A percentile compares a stretch with the other conserved stretches of the same genome.
Evolutionary conservation across 37 sponge, comb jelly and placozoan genomes (phyloP).

Genomic region (Spongia lamella): DNA sequence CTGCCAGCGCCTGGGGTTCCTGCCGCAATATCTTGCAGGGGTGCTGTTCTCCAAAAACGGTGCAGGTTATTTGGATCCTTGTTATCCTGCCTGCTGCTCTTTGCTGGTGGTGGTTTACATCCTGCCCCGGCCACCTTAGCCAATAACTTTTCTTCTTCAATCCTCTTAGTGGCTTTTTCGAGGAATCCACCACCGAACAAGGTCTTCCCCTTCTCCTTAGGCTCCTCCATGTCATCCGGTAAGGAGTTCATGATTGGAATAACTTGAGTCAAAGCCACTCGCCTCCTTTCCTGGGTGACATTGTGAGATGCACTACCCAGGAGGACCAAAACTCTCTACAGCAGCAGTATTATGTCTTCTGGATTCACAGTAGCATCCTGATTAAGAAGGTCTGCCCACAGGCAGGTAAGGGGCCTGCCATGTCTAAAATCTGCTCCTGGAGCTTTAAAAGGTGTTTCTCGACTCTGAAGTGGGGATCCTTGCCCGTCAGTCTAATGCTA

Average conservation of each 20-base stretch:
- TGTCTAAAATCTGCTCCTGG: too few relatives aligned
- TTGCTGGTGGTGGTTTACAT: neutral
- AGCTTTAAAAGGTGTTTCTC: too few relatives aligned
- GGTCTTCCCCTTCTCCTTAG: neutral
- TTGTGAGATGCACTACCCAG: conserved; percentile 2
- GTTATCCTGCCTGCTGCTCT: neutral
- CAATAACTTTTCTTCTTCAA: neutral
- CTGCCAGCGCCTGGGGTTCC: neutral
- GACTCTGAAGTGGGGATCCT: too few relatives aligned
- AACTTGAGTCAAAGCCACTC: neutral
- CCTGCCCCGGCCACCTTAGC: neutral
- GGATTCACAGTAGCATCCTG: conserved; percentile 32
- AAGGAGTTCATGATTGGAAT: neutral
- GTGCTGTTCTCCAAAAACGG: conserved; percentile 1
- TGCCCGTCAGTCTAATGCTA: too few relatives aligned
- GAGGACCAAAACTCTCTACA: conserved; percentile 18
- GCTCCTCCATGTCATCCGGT: neutral
- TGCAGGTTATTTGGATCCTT: neutral
- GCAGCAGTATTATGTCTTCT: conserved; percentile 43
- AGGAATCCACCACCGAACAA: neutral
- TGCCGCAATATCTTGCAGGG: conserved; percentile 3
- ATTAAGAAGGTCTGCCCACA: too few relatives aligned
- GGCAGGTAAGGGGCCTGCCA: too few relatives aligned
- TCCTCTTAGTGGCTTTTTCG: neutral
- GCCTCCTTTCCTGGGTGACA: neutral